phyloP scores from a whole-genome alignment of 2,797 vertebrate genomes.

The Eutrigla gurnardus region DNA sequence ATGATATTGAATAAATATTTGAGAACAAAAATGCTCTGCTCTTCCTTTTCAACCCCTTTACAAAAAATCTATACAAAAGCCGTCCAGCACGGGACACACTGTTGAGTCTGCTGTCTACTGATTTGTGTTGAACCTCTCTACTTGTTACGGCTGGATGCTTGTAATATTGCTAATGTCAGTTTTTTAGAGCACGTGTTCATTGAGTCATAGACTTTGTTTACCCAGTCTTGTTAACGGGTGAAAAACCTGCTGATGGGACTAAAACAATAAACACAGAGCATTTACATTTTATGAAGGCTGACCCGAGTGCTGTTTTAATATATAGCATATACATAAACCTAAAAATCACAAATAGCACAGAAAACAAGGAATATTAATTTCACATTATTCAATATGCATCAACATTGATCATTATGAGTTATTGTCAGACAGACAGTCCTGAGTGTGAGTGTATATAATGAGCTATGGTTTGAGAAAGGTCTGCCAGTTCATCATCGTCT shows the following conservation, averaged over 20 bases:
- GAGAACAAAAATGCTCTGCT: conserved; percentile 25
- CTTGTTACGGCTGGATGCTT: conserved; percentile 14
- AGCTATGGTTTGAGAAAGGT: no score
- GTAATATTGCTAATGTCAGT: not conserved
- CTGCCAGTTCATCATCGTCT: no score
- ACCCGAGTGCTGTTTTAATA: not conserved
- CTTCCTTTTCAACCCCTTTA: not conserved
- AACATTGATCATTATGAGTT: no score
- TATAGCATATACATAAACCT: no score
- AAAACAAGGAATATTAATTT: no score
- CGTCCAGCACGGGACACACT: not conserved
- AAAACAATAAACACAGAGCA: conserved; percentile 17
- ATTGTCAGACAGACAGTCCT: no score
- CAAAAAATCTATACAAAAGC: not conserved
- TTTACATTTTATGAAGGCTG: not conserved
- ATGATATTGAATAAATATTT: conserved; percentile 34
- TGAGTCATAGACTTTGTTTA: conserved; percentile 1
- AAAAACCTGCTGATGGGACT: conserved; percentile 4
- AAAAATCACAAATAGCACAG: no score
- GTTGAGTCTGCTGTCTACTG: conserved; percentile 5
- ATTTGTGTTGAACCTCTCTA: conserved; percentile 30
- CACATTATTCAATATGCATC: no score
- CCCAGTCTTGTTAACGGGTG: conserved; percentile 21
- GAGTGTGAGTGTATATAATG: no score
- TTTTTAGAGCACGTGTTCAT: not conserved